phyloP scores from a whole-genome alignment of 2,888 invertebrate genomes.

The Mamestra brassicae region DNA sequence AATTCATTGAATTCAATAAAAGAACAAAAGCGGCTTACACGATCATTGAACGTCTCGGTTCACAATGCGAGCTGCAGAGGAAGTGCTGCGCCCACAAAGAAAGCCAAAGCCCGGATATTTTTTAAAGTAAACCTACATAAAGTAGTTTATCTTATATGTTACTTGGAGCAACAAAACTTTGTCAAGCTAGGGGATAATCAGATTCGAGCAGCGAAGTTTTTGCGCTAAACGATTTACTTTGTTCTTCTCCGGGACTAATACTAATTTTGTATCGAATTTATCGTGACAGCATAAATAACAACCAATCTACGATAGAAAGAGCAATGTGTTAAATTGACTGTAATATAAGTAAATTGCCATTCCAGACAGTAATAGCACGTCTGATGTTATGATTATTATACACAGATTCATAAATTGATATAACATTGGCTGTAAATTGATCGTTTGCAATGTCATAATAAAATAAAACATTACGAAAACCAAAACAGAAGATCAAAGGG shows the following conservation, averaged over 20 bases:
- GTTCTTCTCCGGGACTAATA: slow-evolving; percentile 15
- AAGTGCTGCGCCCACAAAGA: slow-evolving; percentile 47
- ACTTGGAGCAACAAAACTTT: slow-evolving; percentile 22
- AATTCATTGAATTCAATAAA: slow-evolving; percentile 55
- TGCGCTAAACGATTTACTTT: slow-evolving; percentile 30
- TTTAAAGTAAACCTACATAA: slow-evolving; percentile 25
- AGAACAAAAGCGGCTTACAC: slow-evolving; percentile 52
- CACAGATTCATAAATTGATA: slow-evolving; percentile 28
- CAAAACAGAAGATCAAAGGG: background rate
- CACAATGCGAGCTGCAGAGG: slow-evolving; percentile 43
- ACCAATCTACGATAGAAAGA: slow-evolving; percentile 10
- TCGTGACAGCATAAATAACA: slow-evolving; percentile 31
- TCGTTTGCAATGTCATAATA: slow-evolving; percentile 27
- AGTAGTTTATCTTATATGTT: slow-evolving; percentile 19
- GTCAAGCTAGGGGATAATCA: slow-evolving; percentile 38
- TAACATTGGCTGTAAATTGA: slow-evolving; percentile 32
- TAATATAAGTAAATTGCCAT: slow-evolving; percentile 34
- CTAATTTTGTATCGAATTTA: slow-evolving; percentile 20
- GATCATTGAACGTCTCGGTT: slow-evolving; percentile 46
- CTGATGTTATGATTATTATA: slow-evolving; percentile 22
- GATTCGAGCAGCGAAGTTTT: slow-evolving; percentile 20
- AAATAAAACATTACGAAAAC: background rate
- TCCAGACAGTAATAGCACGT: slow-evolving; percentile 7
- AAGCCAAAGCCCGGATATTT: slow-evolving; percentile 37
- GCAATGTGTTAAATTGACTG: slow-evolving; percentile 15